Base-by-base conservation (phyloP, 2,888 invertebrate species). In the Orthosia gothica region DNA sequence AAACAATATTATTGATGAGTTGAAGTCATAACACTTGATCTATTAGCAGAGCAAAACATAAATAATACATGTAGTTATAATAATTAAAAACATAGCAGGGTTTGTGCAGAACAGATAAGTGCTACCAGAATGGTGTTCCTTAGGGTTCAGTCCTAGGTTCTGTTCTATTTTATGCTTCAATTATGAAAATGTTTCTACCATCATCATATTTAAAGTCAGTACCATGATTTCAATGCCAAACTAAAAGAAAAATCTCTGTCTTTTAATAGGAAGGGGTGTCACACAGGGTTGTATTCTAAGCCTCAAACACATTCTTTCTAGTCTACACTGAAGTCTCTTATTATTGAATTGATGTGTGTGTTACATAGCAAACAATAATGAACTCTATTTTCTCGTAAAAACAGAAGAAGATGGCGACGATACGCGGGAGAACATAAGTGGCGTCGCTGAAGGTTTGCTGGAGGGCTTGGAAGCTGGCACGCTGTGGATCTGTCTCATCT, bases 401-500 rank as follows among this genome's bases (percentile, higher is more conserved):
- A 65, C 62, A 72, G 90, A 88, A 7, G 97, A 97, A 64, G 87
- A 86, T 0, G 97, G 97, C 0, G 97, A 97, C 82, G 95, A 97
- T 74, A 93, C 90, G 1, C 87, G 90, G 0, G 93, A 92, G 94
- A 84, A 97, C 95, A 90, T 97, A 92, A 91, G 97, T 95, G 83
- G 97, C 93, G 91, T 97, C 94, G 94, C 97, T 93, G 97, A 97
- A 95, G 93, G 95, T 0, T 83, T 94, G 81, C 81, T 90, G 64
- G 96, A 96, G 52, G 94, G 94, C 7, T 95, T 96, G 26, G 97
- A 97, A 70, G 97, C 98, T 0, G 98, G 99, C 88, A 98, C 99
- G 70, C 96, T 99, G 7, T 99, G 99, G 99, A 99, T 99, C 88
- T 99, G 99, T 92, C 97, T 99, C 70, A 99, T 99, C 81, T 99